These are phyloP conservation scores for Drosophila koepferae DNA, from an alignment of 2,888 invertebrate species.

Conservation along the genomic window DNA sequence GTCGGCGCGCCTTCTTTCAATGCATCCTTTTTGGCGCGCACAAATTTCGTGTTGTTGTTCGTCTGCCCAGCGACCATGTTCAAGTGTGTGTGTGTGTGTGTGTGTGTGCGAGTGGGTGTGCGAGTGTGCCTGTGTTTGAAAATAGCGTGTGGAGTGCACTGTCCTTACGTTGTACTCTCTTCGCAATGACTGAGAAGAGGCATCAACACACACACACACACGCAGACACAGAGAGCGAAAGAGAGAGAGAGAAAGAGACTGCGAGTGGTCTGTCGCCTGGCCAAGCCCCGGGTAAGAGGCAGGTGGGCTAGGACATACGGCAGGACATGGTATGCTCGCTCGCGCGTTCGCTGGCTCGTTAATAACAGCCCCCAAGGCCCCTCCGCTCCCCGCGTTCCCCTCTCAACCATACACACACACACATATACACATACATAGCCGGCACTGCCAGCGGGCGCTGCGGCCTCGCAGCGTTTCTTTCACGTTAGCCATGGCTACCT, in stretches of 20 bases:
- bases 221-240: background rate
- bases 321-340: conserved; percentile 63
- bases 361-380: conserved; percentile 72
- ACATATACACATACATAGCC: background rate
- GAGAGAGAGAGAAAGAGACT: background rate
- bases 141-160: conserved; percentile 74
- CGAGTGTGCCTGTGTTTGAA: conserved; percentile 41
- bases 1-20: conserved; percentile 65
- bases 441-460: conserved; percentile 18
- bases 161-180: conserved; percentile 73
- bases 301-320: conserved; percentile 39
- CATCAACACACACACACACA: conserved; percentile 18
- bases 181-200: conserved; percentile 33
- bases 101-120: conserved; percentile 19
- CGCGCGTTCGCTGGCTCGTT: conserved; percentile 74
- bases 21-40: conserved; percentile 77
- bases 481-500: conserved; percentile 30
- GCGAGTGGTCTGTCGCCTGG: conserved; percentile 11
- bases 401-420: background rate
- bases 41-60: conserved; percentile 59
- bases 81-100: conserved; percentile 24
- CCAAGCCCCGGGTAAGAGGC: background rate
- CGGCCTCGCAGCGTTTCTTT: conserved; percentile 19
- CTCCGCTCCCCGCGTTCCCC: background rate
- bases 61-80: conserved; percentile 39